Evolutionary conservation across 2,113 vertebrate genomes (phyloP).

Genomic region (Epinephelus lanceolatus): DNA sequence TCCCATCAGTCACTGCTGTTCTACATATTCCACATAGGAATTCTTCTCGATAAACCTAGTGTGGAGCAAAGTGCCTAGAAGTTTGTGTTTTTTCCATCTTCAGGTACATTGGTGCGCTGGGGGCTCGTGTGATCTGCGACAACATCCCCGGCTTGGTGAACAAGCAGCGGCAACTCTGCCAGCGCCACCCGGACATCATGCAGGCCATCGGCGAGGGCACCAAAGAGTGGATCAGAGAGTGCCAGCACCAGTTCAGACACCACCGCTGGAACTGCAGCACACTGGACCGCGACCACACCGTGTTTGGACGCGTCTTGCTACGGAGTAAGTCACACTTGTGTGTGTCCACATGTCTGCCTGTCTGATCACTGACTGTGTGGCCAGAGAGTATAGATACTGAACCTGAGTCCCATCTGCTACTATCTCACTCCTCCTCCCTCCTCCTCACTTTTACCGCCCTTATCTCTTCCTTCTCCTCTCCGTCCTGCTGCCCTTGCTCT

Average conservation of each 20-base stretch:
- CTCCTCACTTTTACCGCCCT: constrained; percentile 9
- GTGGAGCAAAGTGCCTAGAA: too few species aligned
- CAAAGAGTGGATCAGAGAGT: constrained; percentile 97
- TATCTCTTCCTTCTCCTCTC: constrained; percentile 25
- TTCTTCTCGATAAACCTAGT: neutral
- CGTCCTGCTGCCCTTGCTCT: constrained; percentile 23
- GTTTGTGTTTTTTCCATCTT: constrained; percentile 13
- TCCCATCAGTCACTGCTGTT: neutral
- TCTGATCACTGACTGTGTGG: neutral
- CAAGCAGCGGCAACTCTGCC: constrained; percentile 96
- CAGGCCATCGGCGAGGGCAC: constrained; percentile 96
- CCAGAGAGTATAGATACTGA: neutral
- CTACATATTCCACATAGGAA: neutral
- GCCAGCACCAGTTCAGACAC: constrained; percentile 98
- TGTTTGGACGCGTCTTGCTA: constrained; percentile 96
- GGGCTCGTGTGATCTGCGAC: constrained; percentile 95
- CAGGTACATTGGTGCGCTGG: constrained; percentile 97
- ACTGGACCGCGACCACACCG: constrained; percentile 95
- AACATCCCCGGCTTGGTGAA: constrained; percentile 97
- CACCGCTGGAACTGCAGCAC: constrained; percentile 99
- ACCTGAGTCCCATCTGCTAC: neutral
- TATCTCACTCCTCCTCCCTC: neutral
- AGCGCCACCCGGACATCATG: constrained; percentile 97
- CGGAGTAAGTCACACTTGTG: constrained; percentile 88
- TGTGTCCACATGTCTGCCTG: neutral